These are phyloP conservation scores for Vicugna pacos DNA, from an alignment of 2,113 vertebrate genomes.

Conservation along the genomic window DNA sequence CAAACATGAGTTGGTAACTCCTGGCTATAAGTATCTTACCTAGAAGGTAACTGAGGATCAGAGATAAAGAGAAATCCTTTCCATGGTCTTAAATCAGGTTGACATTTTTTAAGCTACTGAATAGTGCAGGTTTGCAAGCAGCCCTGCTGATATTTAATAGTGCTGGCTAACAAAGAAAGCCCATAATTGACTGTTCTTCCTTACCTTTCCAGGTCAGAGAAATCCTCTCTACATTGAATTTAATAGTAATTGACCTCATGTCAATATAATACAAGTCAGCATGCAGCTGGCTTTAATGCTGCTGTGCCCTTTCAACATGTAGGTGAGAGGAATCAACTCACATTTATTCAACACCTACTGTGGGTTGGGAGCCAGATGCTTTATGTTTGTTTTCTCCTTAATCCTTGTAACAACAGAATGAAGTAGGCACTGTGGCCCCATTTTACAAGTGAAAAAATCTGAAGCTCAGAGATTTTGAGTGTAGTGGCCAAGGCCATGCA, in stretches of 20 bases:
- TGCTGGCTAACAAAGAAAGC: background rate
- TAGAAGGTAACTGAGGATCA: conserved; percentile 22
- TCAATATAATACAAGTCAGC: background rate
- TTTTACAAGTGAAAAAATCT: background rate
- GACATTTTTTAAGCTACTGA: background rate
- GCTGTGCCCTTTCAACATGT: background rate
- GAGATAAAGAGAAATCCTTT: conserved; percentile 55
- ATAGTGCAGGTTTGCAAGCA: background rate
- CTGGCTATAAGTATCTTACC: background rate
- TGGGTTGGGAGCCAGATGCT: background rate
- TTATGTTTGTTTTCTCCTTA: background rate
- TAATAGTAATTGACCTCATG: background rate
- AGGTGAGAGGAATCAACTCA: background rate
- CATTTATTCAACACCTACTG: background rate
- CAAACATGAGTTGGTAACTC: background rate
- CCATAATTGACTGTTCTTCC: background rate
- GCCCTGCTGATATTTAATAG: background rate
- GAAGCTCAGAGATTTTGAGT: background rate
- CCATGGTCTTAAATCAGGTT: conserved; percentile 10
- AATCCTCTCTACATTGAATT: background rate
- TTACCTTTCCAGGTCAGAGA: background rate
- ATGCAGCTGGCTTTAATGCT: background rate
- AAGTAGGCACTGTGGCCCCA: background rate
- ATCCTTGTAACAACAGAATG: background rate
- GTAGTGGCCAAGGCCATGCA: background rate